Conservation (phyloP, 2,797 vertebrate genomes). For the Austrolebias charrua region DNA sequence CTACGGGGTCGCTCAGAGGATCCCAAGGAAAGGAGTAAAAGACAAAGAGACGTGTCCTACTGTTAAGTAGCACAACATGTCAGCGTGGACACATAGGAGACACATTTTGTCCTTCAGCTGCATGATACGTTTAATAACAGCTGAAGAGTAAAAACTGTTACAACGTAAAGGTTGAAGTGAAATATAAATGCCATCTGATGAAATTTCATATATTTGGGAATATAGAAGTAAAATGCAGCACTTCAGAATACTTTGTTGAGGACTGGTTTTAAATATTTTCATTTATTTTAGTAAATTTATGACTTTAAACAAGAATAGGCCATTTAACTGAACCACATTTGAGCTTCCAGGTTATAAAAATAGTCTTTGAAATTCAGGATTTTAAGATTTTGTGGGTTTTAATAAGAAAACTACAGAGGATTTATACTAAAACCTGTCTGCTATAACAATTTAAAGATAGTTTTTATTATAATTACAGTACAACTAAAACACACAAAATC, state of each 20-base stretch:
- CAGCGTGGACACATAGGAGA: not conserved
- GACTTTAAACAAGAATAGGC: not conserved
- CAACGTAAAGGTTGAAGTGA: not conserved
- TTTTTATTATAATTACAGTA: too few relatives aligned
- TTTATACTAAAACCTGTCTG: too few relatives aligned
- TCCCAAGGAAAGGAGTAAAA: constrained; percentile 43
- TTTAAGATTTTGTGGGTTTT: too few relatives aligned
- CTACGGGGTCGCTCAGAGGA: constrained; percentile 81
- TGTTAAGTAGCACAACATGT: constrained; percentile 33
- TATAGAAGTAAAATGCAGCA: not conserved
- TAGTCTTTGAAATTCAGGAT: too few relatives aligned
- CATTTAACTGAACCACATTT: constrained; percentile 3
- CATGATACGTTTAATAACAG: not conserved
- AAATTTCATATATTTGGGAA: not conserved
- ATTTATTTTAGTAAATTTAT: not conserved
- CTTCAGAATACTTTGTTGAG: not conserved
- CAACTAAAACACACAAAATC: too few relatives aligned
- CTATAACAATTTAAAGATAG: too few relatives aligned
- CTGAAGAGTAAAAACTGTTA: not conserved
- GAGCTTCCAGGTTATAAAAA: not conserved
- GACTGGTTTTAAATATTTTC: not conserved
- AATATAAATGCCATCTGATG: constrained; percentile 1
- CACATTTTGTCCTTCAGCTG: constrained; percentile 1
- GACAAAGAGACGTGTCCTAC: constrained; percentile 36
- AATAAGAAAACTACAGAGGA: too few relatives aligned